Percentiles rank a stretch among this genome's conserved stretches.
phyloP scores from a whole-genome alignment of 2,888 invertebrate genomes.

The Drosophila kambysellisi region DNA sequence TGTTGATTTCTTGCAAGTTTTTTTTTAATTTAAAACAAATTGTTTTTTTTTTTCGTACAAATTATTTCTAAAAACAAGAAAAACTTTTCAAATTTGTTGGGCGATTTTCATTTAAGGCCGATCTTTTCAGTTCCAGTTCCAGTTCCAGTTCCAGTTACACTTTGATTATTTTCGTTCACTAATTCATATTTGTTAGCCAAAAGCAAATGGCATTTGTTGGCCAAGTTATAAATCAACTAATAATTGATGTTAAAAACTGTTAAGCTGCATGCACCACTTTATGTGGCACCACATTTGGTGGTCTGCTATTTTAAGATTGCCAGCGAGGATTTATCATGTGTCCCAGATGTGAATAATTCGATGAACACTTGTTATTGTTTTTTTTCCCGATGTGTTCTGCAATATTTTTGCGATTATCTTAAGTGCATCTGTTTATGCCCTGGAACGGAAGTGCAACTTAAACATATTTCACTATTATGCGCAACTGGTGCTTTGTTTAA shows the following conservation, averaged over 20 bases:
- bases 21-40: not conserved
- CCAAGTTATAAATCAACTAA: not conserved
- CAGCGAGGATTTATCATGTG: not conserved
- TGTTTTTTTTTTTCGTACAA: not conserved
- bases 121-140: too few species aligned
- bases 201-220: not conserved
- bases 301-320: not conserved
- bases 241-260: not conserved
- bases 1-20: not conserved
- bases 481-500: constrained; percentile 16
- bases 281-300: not conserved
- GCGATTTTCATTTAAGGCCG: too few species aligned
- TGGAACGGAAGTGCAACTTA: not conserved
- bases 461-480: constrained; percentile 22
- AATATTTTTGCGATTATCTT: constrained; percentile 9
- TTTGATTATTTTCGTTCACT: not conserved
- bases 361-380: constrained; percentile 7
- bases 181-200: not conserved
- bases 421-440: constrained; percentile 19
- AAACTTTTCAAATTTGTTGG: not conserved
- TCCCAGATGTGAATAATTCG: not conserved
- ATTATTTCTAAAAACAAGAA: not conserved
- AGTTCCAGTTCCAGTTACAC: too few species aligned
- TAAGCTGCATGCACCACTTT: not conserved
- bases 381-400: not conserved